Evolutionary conservation across 1,140 invertebrate genomes (phyloP), one percentile per base, ranked within the genome.

Genomic region (Macrostomum lignano): DNA sequence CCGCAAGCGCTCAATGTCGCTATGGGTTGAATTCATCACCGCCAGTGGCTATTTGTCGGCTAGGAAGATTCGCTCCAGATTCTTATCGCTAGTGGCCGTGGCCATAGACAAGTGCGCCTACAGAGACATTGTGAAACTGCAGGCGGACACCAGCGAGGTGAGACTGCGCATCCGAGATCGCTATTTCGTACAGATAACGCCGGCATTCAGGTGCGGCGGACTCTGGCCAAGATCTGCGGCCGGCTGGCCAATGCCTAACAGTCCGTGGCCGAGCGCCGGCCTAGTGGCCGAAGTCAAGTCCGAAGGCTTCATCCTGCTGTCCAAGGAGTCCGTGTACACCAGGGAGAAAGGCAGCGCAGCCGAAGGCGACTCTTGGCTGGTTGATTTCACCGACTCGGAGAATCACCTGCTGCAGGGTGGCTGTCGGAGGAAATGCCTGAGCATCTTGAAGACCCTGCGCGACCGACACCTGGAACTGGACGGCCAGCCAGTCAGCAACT

Each of bases 11-110:
- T 81, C 74, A 37, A 88, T 88, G 81, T 84, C 77, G 1, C 63
- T 88, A 2, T 88, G 79, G 79, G 78, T 88, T 7, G 79, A 88
- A 55, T 88, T 88, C 60, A 86, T 88, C 42, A 88, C 79, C 0
- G 79, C 79, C 2, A 77, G 73, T 1, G 79, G 79, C 7, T 88
- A 88, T 52, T 56, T 88, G 7, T 81, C 75, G 0, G 79, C 79
- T 3, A 56, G 79, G 17, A 88, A 88, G 56, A 86, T 88, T 47
- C 65, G 79, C 10, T 77, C 75, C 1, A 57, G 79, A 4, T 86
- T 88, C 54, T 78, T 86, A 57, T 78, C 77, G 1, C 51, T 88
- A 31, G 75, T 84, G 10, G 75, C 75, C 3, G 77, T 84, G 52
- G 75, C 76, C 3, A 74, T 77, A 48, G 78, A 86, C 58, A 84